These are phyloP conservation scores for Ciconia nigra DNA, from an alignment of 2,797 vertebrate genomes.

Conservation along the genomic window DNA sequence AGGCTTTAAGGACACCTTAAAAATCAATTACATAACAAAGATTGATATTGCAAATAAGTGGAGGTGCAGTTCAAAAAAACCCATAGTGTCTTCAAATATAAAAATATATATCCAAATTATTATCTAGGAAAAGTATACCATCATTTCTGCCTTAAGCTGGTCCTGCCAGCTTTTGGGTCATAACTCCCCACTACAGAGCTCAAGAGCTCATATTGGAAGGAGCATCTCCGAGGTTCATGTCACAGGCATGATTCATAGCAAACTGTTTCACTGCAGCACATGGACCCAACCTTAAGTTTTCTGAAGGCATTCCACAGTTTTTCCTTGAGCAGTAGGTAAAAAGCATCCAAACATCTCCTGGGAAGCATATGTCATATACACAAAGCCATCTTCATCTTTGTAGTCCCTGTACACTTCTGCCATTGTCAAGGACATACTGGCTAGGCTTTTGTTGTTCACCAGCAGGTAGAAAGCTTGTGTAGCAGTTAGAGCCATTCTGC, in stretches of 20 bases:
- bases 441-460: constrained; percentile 80
- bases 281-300: neutral
- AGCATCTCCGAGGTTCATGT: constrained; percentile 4
- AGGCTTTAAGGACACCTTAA: constrained; percentile 15
- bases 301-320: neutral
- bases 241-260: neutral
- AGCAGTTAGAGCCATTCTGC: constrained; percentile 86
- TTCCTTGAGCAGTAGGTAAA: neutral
- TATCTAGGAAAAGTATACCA: neutral
- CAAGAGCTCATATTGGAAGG: neutral
- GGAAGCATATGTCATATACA: constrained; percentile 92
- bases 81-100: constrained; percentile 38
- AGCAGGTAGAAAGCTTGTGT: constrained; percentile 84
- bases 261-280: neutral
- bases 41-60: neutral
- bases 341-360: constrained; percentile 89
- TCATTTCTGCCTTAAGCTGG: constrained; percentile 27
- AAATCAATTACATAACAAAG: constrained; percentile 21
- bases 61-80: neutral
- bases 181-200: constrained; percentile 9
- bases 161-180: constrained; percentile 57
- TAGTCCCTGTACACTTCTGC: constrained; percentile 88
- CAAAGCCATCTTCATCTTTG: constrained; percentile 90
- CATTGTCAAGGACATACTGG: constrained; percentile 88
- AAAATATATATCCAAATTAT: constrained; percentile 37